Percentiles rank a stretch among this genome's conserved stretches.
phyloP scores from a whole-genome alignment of 2,113 vertebrate genomes.

The Protobothrops flavoviridis region DNA sequence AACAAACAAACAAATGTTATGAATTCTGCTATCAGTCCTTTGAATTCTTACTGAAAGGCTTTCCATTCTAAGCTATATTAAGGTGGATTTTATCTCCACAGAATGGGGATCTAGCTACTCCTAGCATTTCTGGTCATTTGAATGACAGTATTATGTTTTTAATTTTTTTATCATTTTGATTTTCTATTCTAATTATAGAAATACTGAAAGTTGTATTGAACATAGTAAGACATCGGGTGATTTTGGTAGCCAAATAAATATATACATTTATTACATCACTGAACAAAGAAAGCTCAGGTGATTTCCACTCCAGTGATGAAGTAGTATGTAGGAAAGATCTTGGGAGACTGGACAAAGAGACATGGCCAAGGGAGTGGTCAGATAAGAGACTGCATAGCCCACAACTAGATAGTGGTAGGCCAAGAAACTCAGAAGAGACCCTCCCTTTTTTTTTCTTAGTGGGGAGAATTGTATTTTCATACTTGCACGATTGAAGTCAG shows the following conservation, averaged over 20 bases:
- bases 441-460: background rate
- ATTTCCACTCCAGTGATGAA: background rate
- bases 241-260: background rate
- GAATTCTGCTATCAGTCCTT: background rate
- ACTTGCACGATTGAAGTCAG: background rate
- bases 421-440: background rate
- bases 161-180: background rate
- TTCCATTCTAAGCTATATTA: background rate
- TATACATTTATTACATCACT: background rate
- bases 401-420: background rate
- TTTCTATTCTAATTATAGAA: background rate
- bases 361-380: background rate
- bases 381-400: background rate
- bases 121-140: background rate
- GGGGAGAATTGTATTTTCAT: background rate
- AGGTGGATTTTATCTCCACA: background rate
- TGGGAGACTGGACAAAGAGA: background rate
- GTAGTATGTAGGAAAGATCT: background rate
- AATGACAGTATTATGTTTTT: background rate
- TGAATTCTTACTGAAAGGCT: background rate
- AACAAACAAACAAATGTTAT: background rate
- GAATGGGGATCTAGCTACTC: background rate
- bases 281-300: background rate
- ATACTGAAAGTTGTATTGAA: background rate
- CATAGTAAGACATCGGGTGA: background rate